Evolutionary conservation across 2,797 vertebrate species (phyloP), one percentile per base, ranked within the genome.

Genomic region (Alectoris magna): DNA sequence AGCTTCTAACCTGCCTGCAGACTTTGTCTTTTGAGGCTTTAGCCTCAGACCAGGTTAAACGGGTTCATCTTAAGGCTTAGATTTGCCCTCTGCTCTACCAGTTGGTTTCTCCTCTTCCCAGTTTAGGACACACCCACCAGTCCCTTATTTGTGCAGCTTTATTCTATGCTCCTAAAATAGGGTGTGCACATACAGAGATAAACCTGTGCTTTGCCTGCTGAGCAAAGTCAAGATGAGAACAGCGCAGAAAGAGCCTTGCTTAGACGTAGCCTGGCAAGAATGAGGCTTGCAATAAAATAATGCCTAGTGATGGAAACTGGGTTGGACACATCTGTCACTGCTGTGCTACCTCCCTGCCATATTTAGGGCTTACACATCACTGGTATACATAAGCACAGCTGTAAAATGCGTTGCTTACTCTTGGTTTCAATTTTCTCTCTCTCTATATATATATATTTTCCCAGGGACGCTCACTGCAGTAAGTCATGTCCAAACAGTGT

Each of bases 111-210:
- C 22, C 39, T n/a, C 36, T 55, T 19, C 14, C 21, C 14, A 14
- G 6, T 39, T 76, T 27, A 60, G 43, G 36, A 36, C 12, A 16
- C 1, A 1, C 13, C 82, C 18, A 26, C 36, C 31, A n/a, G 4
- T 55, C 80, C 10, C 26, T 59, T 84, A 21, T 44, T 84, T 43
- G n/a, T 31, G 27, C 12, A 46, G 39, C 34, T 93, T 82, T 88
- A 44, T 29, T 66, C 18, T 26, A 11, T 48, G 11, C 44, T 77
- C 49, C 71, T 41, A 70, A 73, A 77, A 8, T 1, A 64, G 15
- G 7, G 9, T 81, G 23, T 34, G 23, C 0, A 0, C 53, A 46
- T 62, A 60, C 9, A 27, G 59, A 43, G 38, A 7, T 15, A 23
- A 9, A 23, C 7, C 29, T 14, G 24, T 41, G 56, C 51, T 64